Base-by-base conservation (phyloP, 2,797 vertebrate species). In the Brachymystax lenok region DNA sequence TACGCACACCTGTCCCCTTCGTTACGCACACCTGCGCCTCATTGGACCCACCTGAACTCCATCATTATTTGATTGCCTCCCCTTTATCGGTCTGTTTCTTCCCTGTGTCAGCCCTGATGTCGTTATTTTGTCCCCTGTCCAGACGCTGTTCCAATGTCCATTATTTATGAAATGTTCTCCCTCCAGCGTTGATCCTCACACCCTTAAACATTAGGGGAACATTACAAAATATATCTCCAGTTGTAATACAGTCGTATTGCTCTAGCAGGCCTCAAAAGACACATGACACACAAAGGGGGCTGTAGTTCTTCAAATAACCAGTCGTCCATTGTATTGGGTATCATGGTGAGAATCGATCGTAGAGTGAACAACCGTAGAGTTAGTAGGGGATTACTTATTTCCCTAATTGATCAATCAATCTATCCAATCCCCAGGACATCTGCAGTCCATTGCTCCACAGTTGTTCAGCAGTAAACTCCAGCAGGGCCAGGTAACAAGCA, bases 381-480 rank as follows among this genome's bases (percentile, higher is more conserved):
- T 76, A 76, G 77, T 66, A 14, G 71, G 76, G 76, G 40, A 83
- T 83, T 82, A 88, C 88, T 84, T 84, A 82, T 80, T 81, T 78
- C 52, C 79, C 82, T 88, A 88, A 92, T 83, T 83, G 86, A 87
- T 86, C 74, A 79, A 87, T 87, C 84, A 54, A 80, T 28, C 56
- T 59, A 19, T 8, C 56, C 19, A 19, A 59, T 64, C 61, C 61
- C 24, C 61, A 64, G 61, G 61, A 64, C 61, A 27, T 24, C 21
- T 28, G 21, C n/a, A 4, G 68, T 46, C 19, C 35, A n/a, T 19
- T 7, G 68, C 68, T 69, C 19, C 68, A 46, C 33, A 40, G n/a
- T 19, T n/a, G n/a, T 14, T 33, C 17, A 7, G 13, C 28, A 35
- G 28, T 17, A 68, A 30, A 35, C 66, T 33, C 10, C 33, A 59